These are phyloP conservation scores for Ricordea florida DNA, from an alignment of 92 coral and sea anemone species.

Conservation along the genomic window DNA sequence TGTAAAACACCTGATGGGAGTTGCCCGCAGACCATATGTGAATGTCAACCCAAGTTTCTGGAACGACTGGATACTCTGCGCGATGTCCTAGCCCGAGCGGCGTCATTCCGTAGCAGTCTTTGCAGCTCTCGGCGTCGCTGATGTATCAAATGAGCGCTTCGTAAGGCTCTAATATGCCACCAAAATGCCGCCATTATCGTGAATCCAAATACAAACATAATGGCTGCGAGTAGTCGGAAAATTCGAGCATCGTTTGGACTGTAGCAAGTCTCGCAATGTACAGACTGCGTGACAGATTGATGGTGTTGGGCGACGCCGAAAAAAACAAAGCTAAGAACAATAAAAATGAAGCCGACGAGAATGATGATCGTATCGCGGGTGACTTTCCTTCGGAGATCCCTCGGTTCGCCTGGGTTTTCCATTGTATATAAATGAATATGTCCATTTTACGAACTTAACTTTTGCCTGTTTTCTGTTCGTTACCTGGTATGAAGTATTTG, in stretches of 20 bases:
- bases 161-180: slow-evolving; percentile 15
- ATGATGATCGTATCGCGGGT: slow-evolving; percentile 13
- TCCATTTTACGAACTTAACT: too few relatives aligned
- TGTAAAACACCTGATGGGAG: too few relatives aligned
- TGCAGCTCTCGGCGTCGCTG: slow-evolving; percentile 2
- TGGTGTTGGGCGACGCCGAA: slow-evolving; percentile 20
- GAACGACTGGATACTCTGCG: neutral
- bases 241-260: neutral
- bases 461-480: too few relatives aligned
- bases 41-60: slow-evolving; percentile 11
- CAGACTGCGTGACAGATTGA: neutral
- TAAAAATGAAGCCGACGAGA: neutral
- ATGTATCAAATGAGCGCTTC: neutral
- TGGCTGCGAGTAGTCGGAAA: slow-evolving; percentile 13
- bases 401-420: slow-evolving; percentile 2
- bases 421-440: too few relatives aligned
- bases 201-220: slow-evolving; percentile 15
- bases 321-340: slow-evolving; percentile 14
- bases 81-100: neutral
- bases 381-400: neutral
- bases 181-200: slow-evolving; percentile 10
- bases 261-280: neutral
- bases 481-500: too few relatives aligned
- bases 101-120: neutral
- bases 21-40: too few relatives aligned